Evolutionary conservation across 2,113 vertebrate genomes (phyloP).

Genomic region (Ictidomys tridecemlineatus): DNA sequence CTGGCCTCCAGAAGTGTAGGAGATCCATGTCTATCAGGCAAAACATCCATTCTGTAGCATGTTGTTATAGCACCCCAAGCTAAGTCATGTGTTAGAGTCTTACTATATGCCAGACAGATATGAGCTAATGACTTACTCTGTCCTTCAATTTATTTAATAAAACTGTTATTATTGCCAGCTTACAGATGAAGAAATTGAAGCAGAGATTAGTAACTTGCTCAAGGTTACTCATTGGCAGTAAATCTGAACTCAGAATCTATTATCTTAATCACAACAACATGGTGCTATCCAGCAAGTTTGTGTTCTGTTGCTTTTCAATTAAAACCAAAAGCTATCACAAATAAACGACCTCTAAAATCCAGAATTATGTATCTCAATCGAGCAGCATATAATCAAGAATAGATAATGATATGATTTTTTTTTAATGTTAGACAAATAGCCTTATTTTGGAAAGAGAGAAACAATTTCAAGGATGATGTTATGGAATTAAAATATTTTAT

Average conservation of each 20-base stretch:
- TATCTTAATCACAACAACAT: background rate
- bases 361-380: background rate
- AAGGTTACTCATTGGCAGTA: background rate
- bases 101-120: background rate
- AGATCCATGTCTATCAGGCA: background rate
- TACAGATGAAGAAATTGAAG: background rate
- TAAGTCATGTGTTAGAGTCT: background rate
- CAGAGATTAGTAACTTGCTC: background rate
- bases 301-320: background rate
- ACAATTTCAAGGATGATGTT: background rate
- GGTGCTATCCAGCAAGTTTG: background rate
- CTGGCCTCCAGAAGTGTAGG: background rate
- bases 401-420: background rate
- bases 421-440: background rate
- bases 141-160: background rate
- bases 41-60: background rate
- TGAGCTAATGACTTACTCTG: background rate
- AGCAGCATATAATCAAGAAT: background rate
- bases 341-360: background rate
- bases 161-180: background rate
- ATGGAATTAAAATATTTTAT: background rate
- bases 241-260: background rate
- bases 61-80: background rate
- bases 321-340: conserved; percentile 1
- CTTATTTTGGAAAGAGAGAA: conserved; percentile 2